Percentiles rank a stretch among this genome's conserved stretches.
Conservation (phyloP, 2,797 vertebrate species). For the Spondyliosoma cantharus region DNA sequence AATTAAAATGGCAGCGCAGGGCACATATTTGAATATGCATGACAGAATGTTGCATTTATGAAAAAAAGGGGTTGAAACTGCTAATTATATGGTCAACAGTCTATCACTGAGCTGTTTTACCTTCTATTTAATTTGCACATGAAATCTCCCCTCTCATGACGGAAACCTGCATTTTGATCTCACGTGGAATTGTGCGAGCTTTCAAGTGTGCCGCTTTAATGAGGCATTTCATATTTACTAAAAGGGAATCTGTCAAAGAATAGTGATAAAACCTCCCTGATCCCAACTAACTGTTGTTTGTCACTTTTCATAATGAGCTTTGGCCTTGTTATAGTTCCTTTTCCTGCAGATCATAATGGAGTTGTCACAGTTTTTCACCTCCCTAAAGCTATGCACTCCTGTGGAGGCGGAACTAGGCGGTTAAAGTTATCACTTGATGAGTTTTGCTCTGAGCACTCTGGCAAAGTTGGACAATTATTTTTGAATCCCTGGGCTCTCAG, state of each 20-base stretch:
- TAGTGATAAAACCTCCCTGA: constrained; percentile 53
- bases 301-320: constrained; percentile 77
- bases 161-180: constrained; percentile 77
- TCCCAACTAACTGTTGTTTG: constrained; percentile 65
- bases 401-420: constrained; percentile 22
- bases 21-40: constrained; percentile 79
- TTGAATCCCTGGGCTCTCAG: constrained; percentile 54
- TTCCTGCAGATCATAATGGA: constrained; percentile 64
- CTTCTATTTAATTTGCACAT: constrained; percentile 77
- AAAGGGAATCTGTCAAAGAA: constrained; percentile 62
- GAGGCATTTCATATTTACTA: constrained; percentile 72
- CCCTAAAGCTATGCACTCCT: constrained; percentile 45
- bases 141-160: constrained; percentile 71
- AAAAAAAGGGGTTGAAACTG: constrained; percentile 51
- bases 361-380: constrained; percentile 52
- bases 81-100: constrained; percentile 82
- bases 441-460: constrained; percentile 66
- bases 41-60: constrained; percentile 72
- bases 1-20: constrained; percentile 80
- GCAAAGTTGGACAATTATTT: constrained; percentile 77
- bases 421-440: constrained; percentile 62
- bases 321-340: constrained; percentile 53
- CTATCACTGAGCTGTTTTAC: constrained; percentile 63
- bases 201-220: constrained; percentile 82
- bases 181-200: constrained; percentile 58